Percentiles rank a stretch among this genome's conserved stretches.
Evolutionary conservation across 2,113 vertebrate species (phyloP).

Genomic region (Phyllopteryx taeniolatus): DNA sequence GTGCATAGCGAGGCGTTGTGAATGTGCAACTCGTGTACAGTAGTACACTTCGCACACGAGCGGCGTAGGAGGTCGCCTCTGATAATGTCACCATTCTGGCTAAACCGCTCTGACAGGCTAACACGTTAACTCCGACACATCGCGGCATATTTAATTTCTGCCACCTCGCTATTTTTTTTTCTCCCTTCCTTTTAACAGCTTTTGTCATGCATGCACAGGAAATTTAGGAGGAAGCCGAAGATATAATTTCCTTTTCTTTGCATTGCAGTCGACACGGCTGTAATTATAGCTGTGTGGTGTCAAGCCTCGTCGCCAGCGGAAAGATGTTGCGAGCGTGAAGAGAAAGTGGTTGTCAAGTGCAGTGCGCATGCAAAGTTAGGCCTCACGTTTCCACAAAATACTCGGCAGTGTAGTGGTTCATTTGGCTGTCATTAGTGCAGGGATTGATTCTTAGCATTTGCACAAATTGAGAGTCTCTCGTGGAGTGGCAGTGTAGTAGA

Average conservation of each 20-base stretch:
- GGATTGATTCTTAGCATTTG: neutral
- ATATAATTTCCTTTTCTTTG: conserved; percentile 36
- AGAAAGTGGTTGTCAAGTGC: conserved; percentile 20
- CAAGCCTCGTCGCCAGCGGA: conserved; percentile 24
- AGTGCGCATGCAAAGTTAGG: conserved; percentile 13
- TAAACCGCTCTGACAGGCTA: conserved; percentile 54
- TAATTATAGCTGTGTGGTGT: conserved; percentile 26
- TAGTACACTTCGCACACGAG: conserved; percentile 33
- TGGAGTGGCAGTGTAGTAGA: no score
- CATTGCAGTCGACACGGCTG: conserved; percentile 38
- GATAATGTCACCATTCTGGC: conserved; percentile 34
- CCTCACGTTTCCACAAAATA: conserved; percentile 1
- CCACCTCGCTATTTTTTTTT: conserved; percentile 30
- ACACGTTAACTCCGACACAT: conserved; percentile 47
- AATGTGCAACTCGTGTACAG: conserved; percentile 45
- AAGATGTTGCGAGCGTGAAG: neutral
- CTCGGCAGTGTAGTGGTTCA: neutral
- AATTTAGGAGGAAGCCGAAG: conserved; percentile 32
- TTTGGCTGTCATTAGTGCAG: neutral
- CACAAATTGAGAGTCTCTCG: neutral
- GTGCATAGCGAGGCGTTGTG: conserved; percentile 7
- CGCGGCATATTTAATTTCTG: conserved; percentile 37
- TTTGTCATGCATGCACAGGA: conserved; percentile 26
- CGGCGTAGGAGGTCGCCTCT: conserved; percentile 44
- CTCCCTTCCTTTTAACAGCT: conserved; percentile 18